phyloP scores from a whole-genome alignment of 2,888 invertebrate genomes.

The Noctuana brunneofusca region DNA sequence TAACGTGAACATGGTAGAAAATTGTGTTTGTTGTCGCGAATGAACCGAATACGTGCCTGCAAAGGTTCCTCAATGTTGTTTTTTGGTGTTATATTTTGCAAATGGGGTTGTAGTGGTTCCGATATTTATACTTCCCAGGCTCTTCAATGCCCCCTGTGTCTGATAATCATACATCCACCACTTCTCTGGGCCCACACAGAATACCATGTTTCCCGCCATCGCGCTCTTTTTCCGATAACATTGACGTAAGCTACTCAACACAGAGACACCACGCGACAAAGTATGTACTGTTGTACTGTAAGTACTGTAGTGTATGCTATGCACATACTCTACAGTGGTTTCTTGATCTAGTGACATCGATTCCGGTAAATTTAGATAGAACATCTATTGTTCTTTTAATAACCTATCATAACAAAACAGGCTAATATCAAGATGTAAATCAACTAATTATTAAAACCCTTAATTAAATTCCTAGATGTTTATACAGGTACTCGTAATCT shows the following conservation, averaged over 20 bases:
- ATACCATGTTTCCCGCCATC: too few species aligned
- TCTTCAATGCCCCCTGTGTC: too few species aligned
- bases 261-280: too few species aligned
- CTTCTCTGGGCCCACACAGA: too few species aligned
- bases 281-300: too few species aligned
- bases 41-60: slow-evolving; percentile 39
- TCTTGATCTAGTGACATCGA: background rate
- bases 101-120: slow-evolving; percentile 14
- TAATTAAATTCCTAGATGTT: background rate
- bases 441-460: background rate
- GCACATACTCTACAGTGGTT: too few species aligned
- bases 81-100: slow-evolving; percentile 20
- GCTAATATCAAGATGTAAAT: background rate
- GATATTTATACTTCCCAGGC: background rate
- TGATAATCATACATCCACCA: too few species aligned
- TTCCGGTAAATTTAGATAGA: background rate
- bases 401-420: background rate
- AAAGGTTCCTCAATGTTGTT: slow-evolving; percentile 28
- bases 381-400: background rate
- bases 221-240: too few species aligned
- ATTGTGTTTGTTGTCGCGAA: slow-evolving; percentile 47
- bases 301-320: too few species aligned
- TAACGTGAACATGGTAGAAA: slow-evolving; percentile 50
- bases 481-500: background rate
- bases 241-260: too few species aligned